phyloP scores from a whole-genome alignment of 2,113 vertebrate species.

The Brachyistius frenatus region DNA sequence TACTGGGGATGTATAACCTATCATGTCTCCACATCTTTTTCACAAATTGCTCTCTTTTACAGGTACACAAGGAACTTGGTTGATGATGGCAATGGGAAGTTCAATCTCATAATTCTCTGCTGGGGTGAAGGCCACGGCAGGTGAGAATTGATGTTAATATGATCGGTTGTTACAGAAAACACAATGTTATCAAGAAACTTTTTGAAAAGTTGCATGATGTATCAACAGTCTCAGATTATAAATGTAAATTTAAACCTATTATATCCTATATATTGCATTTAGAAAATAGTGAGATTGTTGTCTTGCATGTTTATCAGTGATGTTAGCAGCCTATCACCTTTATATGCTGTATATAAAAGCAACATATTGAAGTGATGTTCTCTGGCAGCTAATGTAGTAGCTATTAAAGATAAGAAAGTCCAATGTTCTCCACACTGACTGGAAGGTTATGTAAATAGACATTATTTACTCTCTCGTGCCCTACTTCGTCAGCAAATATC shows the following conservation, averaged over 20 bases:
- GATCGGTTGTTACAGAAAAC: neutral
- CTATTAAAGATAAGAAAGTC: slow-evolving; percentile 54
- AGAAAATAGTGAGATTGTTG: neutral
- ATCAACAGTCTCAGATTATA: neutral
- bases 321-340: no score
- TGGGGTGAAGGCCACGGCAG: slow-evolving; percentile 99
- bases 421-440: slow-evolving; percentile 30
- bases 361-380: neutral
- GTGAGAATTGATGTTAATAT: slow-evolving; percentile 74
- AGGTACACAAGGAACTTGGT: slow-evolving; percentile 98
- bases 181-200: neutral
- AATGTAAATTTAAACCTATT: neutral
- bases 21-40: neutral
- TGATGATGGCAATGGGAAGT: slow-evolving; percentile 95
- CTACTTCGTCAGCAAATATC: neutral
- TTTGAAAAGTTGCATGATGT: neutral
- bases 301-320: no score
- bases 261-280: neutral
- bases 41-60: slow-evolving; percentile 34
- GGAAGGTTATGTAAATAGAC: slow-evolving; percentile 9
- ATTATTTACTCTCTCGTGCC: slow-evolving; percentile 11
- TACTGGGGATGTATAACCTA: no score
- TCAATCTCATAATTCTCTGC: slow-evolving; percentile 98
- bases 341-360: neutral
- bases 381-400: slow-evolving; percentile 17